Evolutionary conservation across 1,140 invertebrate genomes (phyloP).

Genomic region (Stegodyphus mimosarum): DNA sequence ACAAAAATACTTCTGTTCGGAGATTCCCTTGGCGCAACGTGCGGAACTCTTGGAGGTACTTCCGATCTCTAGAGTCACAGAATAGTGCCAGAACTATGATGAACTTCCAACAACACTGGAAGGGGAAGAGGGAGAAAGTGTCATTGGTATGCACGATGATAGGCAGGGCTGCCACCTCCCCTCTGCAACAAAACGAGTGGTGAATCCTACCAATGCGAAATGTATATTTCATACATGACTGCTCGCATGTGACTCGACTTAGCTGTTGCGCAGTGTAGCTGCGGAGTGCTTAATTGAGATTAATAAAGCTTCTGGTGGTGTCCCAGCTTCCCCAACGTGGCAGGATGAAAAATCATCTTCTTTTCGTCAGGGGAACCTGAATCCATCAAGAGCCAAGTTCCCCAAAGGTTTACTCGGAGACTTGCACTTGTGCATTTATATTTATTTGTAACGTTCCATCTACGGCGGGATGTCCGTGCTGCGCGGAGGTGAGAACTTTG

Average conservation of each 20-base stretch:
- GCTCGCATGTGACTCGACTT: constrained; percentile 55
- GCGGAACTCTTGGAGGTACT: constrained; percentile 21
- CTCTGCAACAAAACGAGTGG: constrained; percentile 52
- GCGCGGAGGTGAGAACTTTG: constrained; percentile 53
- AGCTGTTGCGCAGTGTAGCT: constrained; percentile 34
- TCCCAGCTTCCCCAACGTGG: constrained; percentile 57
- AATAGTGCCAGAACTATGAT: constrained; percentile 48
- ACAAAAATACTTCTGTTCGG: constrained; percentile 50
- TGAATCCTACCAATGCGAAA: constrained; percentile 56
- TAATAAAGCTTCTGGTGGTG: constrained; percentile 54
- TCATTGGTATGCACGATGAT: constrained; percentile 59
- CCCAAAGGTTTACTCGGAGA: constrained; percentile 54
- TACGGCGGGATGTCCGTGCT: constrained; percentile 53
- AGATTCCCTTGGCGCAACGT: constrained; percentile 22
- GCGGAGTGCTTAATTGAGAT: constrained; percentile 60
- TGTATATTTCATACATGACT: constrained; percentile 62
- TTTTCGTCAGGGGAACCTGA: constrained; percentile 59
- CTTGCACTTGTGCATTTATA: constrained; percentile 60
- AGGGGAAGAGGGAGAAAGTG: constrained; percentile 19
- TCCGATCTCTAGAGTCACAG: constrained; percentile 37
- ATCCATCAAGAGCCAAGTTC: constrained; percentile 56
- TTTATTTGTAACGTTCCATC: constrained; percentile 60
- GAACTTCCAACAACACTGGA: constrained; percentile 22
- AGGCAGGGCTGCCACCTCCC: constrained; percentile 2
- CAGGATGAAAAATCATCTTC: constrained; percentile 61